phyloP scores from a whole-genome alignment of 2,888 invertebrate genomes.

The Drosophila mimica region DNA sequence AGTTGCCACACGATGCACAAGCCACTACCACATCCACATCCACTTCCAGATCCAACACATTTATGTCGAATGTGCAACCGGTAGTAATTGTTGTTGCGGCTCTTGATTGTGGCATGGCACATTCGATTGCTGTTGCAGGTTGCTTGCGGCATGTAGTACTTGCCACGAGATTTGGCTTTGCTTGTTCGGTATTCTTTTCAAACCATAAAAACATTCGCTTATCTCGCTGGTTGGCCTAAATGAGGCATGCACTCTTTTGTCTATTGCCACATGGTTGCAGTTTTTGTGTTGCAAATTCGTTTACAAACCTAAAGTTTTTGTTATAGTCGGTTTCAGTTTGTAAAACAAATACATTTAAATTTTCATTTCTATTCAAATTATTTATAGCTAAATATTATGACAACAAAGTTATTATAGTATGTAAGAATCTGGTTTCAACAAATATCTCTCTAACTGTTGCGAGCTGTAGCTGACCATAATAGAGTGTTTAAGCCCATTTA shows the following conservation, averaged over 20 bases:
- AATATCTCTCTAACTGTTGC: neutral
- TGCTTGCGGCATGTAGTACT: conserved; percentile 18
- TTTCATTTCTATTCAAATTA: too few species aligned
- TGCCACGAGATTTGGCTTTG: conserved; percentile 7
- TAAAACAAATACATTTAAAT: neutral
- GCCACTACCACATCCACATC: conserved; percentile 39
- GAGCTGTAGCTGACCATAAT: neutral
- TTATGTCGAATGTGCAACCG: conserved; percentile 46
- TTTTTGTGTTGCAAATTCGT: conserved; percentile 27
- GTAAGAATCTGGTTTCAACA: neutral
- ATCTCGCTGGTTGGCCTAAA: conserved; percentile 46
- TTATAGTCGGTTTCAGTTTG: neutral
- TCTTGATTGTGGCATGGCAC: conserved; percentile 26
- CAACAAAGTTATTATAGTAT: too few species aligned
- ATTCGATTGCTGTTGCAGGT: conserved; percentile 31
- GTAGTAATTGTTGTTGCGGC: conserved; percentile 47
- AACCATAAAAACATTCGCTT: conserved; percentile 18
- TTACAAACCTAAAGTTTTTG: neutral
- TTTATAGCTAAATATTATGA: neutral
- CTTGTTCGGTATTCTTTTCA: conserved; percentile 18
- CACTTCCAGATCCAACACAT: conserved; percentile 12
- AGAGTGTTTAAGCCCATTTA: conserved; percentile 3
- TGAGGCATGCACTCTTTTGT: conserved; percentile 41
- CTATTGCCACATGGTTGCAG: conserved; percentile 19
- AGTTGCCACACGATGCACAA: conserved; percentile 44